Percentiles rank a stretch among this genome's conserved stretches.
phyloP scores from a whole-genome alignment of 1,140 invertebrate genomes.

The Metopolophium dirhodum region DNA sequence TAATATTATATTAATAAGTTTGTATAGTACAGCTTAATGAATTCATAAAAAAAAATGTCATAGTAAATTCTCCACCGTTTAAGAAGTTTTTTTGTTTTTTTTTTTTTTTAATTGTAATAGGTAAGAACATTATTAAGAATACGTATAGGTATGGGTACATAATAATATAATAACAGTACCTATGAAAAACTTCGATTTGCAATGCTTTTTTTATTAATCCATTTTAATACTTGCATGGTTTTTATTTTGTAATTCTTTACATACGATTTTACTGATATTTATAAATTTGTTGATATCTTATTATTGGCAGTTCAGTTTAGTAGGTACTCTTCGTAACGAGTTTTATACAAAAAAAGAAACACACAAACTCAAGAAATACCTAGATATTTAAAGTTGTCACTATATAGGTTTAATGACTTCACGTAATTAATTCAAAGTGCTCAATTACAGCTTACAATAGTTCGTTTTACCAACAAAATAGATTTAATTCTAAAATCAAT shows the following conservation, averaged over 20 bases:
- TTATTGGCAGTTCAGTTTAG: not conserved
- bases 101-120: too few species aligned
- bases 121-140: too few species aligned
- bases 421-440: not conserved
- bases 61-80: not conserved
- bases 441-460: not conserved
- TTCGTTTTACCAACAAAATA: not conserved
- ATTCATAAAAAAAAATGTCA: not conserved
- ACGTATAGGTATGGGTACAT: too few species aligned
- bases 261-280: not conserved
- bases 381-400: not conserved
- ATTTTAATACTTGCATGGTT: not conserved
- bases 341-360: not conserved
- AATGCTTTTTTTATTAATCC: not conserved
- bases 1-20: not conserved
- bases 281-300: not conserved
- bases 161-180: too few species aligned
- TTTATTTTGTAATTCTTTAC: not conserved
- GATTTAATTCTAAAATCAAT: not conserved
- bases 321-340: not conserved
- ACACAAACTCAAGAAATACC: not conserved
- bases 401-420: not conserved
- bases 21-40: not conserved
- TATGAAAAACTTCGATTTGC: not conserved
- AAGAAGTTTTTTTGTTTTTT: not conserved